Evolutionary conservation across 2,113 vertebrate species (phyloP), one percentile per base, ranked within the genome.

Genomic region (Rhea pennata): DNA sequence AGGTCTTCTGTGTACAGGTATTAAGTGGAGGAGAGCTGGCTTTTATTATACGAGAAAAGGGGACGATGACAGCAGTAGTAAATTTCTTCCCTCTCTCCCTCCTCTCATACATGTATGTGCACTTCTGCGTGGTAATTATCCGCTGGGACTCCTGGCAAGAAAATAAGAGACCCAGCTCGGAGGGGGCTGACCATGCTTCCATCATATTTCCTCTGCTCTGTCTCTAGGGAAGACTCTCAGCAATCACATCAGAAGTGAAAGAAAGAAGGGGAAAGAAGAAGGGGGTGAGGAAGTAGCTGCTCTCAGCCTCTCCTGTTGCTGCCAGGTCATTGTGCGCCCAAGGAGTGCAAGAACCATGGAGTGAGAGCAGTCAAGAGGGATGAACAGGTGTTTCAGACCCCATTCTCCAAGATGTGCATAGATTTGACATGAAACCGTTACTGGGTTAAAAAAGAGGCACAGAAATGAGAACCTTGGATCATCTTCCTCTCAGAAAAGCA

Each of bases 231-330:
- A 13, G 14, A 56, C 11, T 46, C 12, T 50, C 67, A 42, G 7
- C 3, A 64, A 15, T 27, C 3, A 80, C n/a, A 8, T 62, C 0
- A 0, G 8, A 24, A 84, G 39, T 2, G 67, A 9, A 20, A 36
- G 46, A 0, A 8, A 4, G 33, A n/a, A 67, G 26, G 3, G 3
- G 3, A 17, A 42, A 69, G 40, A 13, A 1, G 14, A 8, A 40
- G 73, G 6, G 31, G 4, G 12, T 19, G 65, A 79, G 8, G 54
- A 2, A 4, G 22, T 29, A 5, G 3, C 6, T 81, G 12, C 21
- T 74, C 42, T 84, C 29, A 78, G 70, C 12, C 23, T 5, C 73
- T 76, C 5, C 8, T 17, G 1, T 10, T 61, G 10, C n/a, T 67
- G 61, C 39, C n/a, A 21, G 22, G 13, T 2, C 1, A 14, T 33